These are phyloP conservation scores for Arrhamphus sclerolepis DNA, from an alignment of 2,797 vertebrate genomes.

Conservation along the genomic window DNA sequence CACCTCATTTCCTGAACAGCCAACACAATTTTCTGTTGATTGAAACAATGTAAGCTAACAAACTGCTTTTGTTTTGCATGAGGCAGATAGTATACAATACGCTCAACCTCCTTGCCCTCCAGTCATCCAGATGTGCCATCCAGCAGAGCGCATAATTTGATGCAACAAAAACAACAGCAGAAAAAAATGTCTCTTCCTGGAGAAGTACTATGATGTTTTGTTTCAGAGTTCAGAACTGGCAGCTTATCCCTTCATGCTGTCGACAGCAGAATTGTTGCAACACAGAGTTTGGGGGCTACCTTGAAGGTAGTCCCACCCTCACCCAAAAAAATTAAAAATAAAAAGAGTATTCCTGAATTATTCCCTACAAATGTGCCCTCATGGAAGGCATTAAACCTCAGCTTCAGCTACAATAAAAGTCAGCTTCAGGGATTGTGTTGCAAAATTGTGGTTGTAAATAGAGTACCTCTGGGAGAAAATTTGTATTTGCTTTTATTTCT, in stretches of 20 bases:
- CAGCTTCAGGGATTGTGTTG: constrained; percentile 26
- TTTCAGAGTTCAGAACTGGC: constrained; percentile 16
- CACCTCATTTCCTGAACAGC: constrained; percentile 53
- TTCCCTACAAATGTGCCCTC: constrained; percentile 24
- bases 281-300: constrained; percentile 33
- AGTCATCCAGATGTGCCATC: constrained; percentile 73
- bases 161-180: constrained; percentile 41
- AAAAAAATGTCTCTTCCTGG: constrained; percentile 27
- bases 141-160: constrained; percentile 62
- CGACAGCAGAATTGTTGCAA: constrained; percentile 72
- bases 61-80: constrained; percentile 63
- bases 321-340: too few relatives aligned
- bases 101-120: constrained; percentile 59
- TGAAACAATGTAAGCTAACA: constrained; percentile 71
- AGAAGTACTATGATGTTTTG: constrained; percentile 24
- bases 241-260: constrained; percentile 8
- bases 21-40: constrained; percentile 68
- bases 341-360: constrained; percentile 21
- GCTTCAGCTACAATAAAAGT: constrained; percentile 20
- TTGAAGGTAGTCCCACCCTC: constrained; percentile 2
- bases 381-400: constrained; percentile 27
- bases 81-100: constrained; percentile 46
- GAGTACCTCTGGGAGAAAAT: not conserved
- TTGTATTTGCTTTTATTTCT: not conserved
- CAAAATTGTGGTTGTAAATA: constrained; percentile 18